A percentile compares a stretch with the other conserved stretches of the same genome.
Evolutionary conservation across 2,888 invertebrate genomes (phyloP).

Genomic region (Teleogryllus oceanicus): DNA sequence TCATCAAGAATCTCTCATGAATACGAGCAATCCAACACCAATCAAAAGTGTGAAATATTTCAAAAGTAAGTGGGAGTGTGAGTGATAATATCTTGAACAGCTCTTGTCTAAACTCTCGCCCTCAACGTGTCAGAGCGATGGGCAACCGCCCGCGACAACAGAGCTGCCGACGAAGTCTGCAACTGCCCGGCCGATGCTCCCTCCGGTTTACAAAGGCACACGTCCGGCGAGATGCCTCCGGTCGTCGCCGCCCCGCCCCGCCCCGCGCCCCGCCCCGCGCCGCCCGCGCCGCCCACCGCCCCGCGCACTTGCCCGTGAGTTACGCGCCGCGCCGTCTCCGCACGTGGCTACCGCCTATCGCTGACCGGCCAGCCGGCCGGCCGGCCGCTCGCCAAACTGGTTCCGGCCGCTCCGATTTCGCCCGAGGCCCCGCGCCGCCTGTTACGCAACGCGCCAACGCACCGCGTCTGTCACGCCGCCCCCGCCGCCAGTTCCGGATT

Average conservation of each 20-base stretch:
- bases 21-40: too few species aligned
- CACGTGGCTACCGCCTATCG: not conserved
- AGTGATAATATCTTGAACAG: not conserved
- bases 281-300: not conserved
- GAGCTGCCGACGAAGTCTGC: too few species aligned
- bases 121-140: not conserved
- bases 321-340: not conserved
- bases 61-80: too few species aligned
- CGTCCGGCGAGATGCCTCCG: too few species aligned
- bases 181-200: too few species aligned
- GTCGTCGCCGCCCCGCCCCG: too few species aligned
- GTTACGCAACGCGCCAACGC: slow-evolving; percentile 7
- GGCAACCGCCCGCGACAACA: too few species aligned
- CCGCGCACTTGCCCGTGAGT: not conserved
- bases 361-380: not conserved
- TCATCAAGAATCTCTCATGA: too few species aligned
- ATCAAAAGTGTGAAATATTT: too few species aligned
- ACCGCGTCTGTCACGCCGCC: not conserved
- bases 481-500: not conserved
- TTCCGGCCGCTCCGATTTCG: not conserved
- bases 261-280: too few species aligned
- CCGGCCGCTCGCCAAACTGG: not conserved
- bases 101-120: not conserved
- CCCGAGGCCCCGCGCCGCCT: not conserved
- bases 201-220: too few species aligned